Conservation (phyloP, 35 echinoderm and acorn worm genomes). For the Ptychodera flava region DNA sequence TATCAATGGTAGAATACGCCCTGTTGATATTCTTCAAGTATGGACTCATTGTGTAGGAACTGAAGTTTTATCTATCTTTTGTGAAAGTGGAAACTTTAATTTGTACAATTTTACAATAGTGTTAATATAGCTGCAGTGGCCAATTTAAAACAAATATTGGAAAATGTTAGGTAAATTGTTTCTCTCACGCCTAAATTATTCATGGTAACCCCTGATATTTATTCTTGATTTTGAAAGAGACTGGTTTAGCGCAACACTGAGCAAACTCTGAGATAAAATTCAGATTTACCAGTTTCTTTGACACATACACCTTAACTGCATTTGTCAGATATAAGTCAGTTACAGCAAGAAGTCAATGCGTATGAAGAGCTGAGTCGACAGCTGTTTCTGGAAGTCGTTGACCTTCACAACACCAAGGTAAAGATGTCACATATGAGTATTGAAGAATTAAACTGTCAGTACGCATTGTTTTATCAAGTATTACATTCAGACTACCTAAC, state of each 20-base stretch:
- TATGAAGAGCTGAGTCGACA: slow-evolving; percentile 95
- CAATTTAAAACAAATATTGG: no score
- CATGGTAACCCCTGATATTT: background rate
- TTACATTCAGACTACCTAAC: background rate
- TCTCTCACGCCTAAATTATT: background rate
- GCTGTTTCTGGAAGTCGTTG: slow-evolving; percentile 83
- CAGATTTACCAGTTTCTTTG: no score
- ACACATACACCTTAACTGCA: background rate
- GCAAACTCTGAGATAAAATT: no score
- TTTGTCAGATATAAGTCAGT: slow-evolving; percentile 57
- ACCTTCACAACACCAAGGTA: slow-evolving; percentile 91
- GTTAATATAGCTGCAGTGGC: no score
- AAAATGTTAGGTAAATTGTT: no score
- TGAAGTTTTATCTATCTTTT: no score
- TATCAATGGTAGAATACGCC: no score
- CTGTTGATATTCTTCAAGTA: no score
- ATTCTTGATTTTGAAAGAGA: background rate
- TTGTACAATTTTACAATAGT: no score
- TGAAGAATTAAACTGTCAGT: background rate
- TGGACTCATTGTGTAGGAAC: no score
- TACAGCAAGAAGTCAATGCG: slow-evolving; percentile 87
- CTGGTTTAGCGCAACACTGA: no score
- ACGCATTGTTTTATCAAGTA: background rate
- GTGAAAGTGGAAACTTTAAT: no score
- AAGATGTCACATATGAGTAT: background rate